Evolutionary conservation across 2,888 invertebrate genomes (phyloP).

Genomic region (Drosophila helvetica): DNA sequence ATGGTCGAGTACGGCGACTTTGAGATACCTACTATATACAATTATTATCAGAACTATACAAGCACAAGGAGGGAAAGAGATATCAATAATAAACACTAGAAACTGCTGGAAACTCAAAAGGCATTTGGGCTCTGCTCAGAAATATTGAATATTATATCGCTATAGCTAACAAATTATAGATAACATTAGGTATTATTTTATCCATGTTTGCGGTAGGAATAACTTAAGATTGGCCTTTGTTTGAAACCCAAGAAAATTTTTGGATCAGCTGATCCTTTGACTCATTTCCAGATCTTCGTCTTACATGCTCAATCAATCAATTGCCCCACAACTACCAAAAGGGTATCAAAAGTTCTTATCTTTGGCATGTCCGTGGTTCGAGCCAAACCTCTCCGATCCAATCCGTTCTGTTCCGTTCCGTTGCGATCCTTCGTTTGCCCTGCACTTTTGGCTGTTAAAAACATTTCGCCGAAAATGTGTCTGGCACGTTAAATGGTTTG

Average conservation of each 20-base stretch:
- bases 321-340: background rate
- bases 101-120: background rate
- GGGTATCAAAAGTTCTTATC: conserved; percentile 47
- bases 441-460: conserved; percentile 68
- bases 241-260: too few species aligned
- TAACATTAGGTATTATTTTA: background rate
- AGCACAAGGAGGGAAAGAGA: background rate
- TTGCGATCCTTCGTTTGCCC: conserved; percentile 50
- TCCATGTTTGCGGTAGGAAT: background rate
- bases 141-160: background rate
- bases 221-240: background rate
- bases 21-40: background rate
- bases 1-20: background rate
- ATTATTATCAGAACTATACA: too few species aligned
- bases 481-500: conserved; percentile 76
- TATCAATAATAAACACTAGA: too few species aligned
- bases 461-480: conserved; percentile 79
- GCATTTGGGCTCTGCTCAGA: background rate
- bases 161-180: background rate
- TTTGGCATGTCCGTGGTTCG: conserved; percentile 53
- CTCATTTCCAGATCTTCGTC: background rate
- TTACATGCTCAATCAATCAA: background rate
- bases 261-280: too few species aligned
- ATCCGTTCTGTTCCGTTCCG: conserved; percentile 22
- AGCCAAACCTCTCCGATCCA: conserved; percentile 26